Evolutionary conservation across 2,797 vertebrate genomes (phyloP).

Genomic region (Tragelaphus oryx): DNA sequence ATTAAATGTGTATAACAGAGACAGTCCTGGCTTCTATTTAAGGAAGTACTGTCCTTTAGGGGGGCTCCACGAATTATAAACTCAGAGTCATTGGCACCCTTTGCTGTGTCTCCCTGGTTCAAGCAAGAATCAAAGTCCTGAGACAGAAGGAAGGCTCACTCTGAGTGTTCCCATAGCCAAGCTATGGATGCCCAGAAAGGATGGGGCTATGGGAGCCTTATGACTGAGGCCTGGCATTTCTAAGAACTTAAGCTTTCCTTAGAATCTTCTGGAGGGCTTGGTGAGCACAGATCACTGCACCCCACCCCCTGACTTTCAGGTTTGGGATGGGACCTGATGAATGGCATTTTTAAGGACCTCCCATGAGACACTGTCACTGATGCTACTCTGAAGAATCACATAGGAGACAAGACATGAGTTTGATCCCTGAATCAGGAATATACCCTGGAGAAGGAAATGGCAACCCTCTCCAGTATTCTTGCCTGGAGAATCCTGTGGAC

Average conservation of each 20-base stretch:
- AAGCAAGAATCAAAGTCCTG: accelerated
- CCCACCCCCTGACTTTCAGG: neutral
- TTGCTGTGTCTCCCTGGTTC: accelerated
- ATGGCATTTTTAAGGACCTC: neutral
- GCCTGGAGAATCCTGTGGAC: too few species aligned
- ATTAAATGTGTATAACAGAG: neutral
- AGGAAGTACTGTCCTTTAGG: neutral
- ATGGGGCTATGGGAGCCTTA: neutral
- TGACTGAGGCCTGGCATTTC: neutral
- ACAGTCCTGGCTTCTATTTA: neutral
- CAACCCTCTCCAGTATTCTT: too few species aligned
- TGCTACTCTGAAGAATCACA: neutral
- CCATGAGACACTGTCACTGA: neutral
- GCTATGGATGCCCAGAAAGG: neutral
- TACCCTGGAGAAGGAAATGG: neutral
- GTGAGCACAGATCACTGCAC: neutral
- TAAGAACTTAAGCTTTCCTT: neutral
- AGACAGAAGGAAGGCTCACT: accelerated
- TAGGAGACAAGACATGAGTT: neutral
- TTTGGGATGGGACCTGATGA: too few species aligned
- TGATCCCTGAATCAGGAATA: neutral
- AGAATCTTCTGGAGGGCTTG: neutral
- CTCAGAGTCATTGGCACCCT: accelerated
- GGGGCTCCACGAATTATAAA: accelerated
- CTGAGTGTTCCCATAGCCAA: neutral